A percentile compares a stretch with the other conserved stretches of the same genome.
Conservation (phyloP, 2,888 invertebrate genomes). For the Agonopterix alstromeriana region DNA sequence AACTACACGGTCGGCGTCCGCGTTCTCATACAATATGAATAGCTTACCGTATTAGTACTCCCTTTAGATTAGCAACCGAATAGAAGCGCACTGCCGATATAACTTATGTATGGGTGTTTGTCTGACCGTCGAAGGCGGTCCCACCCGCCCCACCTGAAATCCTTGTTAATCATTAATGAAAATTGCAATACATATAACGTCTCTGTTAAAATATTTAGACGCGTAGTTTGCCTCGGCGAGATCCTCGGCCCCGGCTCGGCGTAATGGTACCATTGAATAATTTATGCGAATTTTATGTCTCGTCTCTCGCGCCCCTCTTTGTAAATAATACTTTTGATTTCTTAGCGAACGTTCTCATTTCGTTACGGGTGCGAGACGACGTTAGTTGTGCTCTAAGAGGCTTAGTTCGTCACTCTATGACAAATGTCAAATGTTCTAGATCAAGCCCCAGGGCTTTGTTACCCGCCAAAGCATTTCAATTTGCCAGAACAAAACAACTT, state of each 20-base stretch:
- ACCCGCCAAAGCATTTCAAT: too few relatives aligned
- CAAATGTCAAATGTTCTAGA: too few relatives aligned
- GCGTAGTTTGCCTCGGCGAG: constrained; percentile 56
- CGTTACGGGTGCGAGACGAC: not conserved
- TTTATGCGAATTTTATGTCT: constrained; percentile 68
- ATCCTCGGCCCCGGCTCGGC: constrained; percentile 31
- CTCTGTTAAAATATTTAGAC: constrained; percentile 63
- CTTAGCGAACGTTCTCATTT: constrained; percentile 18
- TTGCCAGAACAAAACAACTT: too few relatives aligned
- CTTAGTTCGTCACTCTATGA: too few relatives aligned
- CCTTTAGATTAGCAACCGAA: constrained; percentile 51
- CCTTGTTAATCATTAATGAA: constrained; percentile 68
- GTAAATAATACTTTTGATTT: constrained; percentile 62
- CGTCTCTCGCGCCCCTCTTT: constrained; percentile 46
- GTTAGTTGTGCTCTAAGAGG: too few relatives aligned
- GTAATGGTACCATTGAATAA: constrained; percentile 67
- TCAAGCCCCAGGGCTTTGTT: too few relatives aligned
- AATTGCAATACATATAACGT: constrained; percentile 75
- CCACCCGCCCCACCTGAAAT: constrained; percentile 44
- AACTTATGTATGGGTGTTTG: constrained; percentile 51
- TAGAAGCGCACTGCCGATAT: constrained; percentile 41
- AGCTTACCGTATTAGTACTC: constrained; percentile 43
- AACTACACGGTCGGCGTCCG: constrained; percentile 28
- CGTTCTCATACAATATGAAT: constrained; percentile 46
- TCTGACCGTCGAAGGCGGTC: constrained; percentile 32